Evolutionary conservation across 2,888 invertebrate species (phyloP).

Genomic region (Deilephila porcellus): DNA sequence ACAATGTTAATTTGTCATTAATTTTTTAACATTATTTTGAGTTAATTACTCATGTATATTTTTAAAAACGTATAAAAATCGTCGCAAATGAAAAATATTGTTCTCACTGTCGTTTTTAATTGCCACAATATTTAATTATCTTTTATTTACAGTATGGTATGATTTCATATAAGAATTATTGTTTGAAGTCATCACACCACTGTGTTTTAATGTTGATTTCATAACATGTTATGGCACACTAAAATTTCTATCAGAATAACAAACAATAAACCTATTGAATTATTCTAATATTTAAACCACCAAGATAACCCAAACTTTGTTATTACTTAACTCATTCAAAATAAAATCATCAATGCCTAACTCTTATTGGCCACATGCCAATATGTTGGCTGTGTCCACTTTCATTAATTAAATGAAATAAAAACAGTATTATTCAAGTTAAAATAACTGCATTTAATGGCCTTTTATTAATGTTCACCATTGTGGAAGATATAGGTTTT

Average conservation of each 20-base stretch:
- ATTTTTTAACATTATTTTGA: background rate
- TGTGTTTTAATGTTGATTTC: too few relatives aligned
- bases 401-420: background rate
- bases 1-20: slow-evolving; percentile 26
- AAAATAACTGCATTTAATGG: background rate
- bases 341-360: background rate
- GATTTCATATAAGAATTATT: too few relatives aligned
- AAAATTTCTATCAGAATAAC: background rate
- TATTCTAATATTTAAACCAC: background rate
- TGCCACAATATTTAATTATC: too few relatives aligned
- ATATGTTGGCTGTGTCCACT: background rate
- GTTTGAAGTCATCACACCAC: too few relatives aligned
- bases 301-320: background rate
- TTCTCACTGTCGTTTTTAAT: background rate
- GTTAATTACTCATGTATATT: background rate
- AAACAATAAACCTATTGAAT: background rate
- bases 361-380: slow-evolving; percentile 8
- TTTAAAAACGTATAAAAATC: background rate
- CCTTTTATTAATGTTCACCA: background rate
- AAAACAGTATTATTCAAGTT: background rate
- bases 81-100: slow-evolving; percentile 8
- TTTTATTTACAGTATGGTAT: too few relatives aligned
- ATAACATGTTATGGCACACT: too few relatives aligned
- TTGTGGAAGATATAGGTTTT: background rate
- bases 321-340: slow-evolving; percentile 13